These are phyloP conservation scores for Clunio marinus DNA, from an alignment of 2,888 invertebrate genomes.

Conservation along the genomic window DNA sequence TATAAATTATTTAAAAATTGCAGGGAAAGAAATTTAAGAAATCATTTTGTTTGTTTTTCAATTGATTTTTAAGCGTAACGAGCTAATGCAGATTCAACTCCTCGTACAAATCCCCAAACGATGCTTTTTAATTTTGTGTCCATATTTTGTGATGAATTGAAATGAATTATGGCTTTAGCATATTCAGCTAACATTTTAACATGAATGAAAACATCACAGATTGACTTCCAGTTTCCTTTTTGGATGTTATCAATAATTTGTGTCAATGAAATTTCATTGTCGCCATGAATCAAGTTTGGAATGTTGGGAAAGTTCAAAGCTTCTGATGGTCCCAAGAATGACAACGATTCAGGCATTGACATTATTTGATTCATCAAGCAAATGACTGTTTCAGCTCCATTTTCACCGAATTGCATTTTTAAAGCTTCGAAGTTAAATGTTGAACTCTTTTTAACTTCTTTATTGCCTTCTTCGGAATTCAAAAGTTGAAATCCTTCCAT, in stretches of 20 bases:
- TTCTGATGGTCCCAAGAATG: neutral
- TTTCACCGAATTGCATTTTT: neutral
- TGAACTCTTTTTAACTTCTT: neutral
- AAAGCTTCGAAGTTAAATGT: neutral
- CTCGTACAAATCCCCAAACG: no score
- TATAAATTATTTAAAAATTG: no score
- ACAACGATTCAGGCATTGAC: neutral
- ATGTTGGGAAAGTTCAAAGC: neutral
- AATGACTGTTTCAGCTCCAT: neutral
- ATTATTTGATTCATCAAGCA: neutral
- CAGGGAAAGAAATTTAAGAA: no score
- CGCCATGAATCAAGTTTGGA: neutral
- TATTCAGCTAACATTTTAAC: neutral
- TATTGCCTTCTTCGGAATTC: neutral
- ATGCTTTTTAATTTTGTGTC: no score
- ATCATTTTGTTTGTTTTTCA: no score
- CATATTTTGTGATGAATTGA: no score
- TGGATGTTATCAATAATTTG: neutral
- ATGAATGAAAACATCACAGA: neutral
- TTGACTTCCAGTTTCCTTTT: neutral
- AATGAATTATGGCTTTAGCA: neutral
- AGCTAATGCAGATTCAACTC: no score
- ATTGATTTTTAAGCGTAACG: no score
- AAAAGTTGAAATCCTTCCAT: neutral
- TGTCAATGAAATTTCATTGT: neutral